phyloP scores from a whole-genome alignment of 2,113 vertebrate species.

The Stictonetta naevosa region DNA sequence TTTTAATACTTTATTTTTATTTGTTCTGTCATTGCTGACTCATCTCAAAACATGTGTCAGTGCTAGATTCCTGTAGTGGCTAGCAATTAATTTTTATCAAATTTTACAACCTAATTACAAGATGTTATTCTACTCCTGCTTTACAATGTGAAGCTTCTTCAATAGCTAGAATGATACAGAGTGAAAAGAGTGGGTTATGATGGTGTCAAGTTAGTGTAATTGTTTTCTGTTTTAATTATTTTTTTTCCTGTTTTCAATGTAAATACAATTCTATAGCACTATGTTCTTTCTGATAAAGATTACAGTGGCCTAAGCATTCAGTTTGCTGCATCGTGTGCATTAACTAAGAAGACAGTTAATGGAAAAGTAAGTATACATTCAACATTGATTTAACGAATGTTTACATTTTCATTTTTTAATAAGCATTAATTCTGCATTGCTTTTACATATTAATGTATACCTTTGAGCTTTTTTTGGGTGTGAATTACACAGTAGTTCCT shows the following conservation, averaged over 20 bases:
- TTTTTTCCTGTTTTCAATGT: not conserved
- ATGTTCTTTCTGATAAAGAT: constrained; percentile 61
- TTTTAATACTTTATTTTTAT: not conserved
- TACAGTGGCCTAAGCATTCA: constrained; percentile 75
- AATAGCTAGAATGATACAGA: not conserved
- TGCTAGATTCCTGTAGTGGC: not conserved
- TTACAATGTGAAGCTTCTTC: not conserved
- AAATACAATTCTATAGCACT: not conserved
- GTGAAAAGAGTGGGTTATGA: not conserved
- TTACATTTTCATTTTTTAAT: not conserved
- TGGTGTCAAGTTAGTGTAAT: not conserved
- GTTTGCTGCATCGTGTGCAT: constrained; percentile 80
- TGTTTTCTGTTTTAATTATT: not conserved
- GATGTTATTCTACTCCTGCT: not conserved
- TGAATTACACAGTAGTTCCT: not conserved
- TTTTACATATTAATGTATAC: not conserved
- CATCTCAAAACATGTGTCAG: not conserved
- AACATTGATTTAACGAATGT: not conserved
- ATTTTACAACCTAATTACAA: not conserved
- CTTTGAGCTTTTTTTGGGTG: not conserved
- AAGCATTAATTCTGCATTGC: not conserved
- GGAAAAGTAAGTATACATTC: constrained; percentile 43
- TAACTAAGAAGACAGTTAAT: constrained; percentile 22
- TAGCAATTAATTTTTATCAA: not conserved
- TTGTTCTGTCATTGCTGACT: not conserved